These are phyloP conservation scores for Pseudanteris insignis DNA, from an alignment of 2,888 invertebrate species.

Conservation along the genomic window DNA sequence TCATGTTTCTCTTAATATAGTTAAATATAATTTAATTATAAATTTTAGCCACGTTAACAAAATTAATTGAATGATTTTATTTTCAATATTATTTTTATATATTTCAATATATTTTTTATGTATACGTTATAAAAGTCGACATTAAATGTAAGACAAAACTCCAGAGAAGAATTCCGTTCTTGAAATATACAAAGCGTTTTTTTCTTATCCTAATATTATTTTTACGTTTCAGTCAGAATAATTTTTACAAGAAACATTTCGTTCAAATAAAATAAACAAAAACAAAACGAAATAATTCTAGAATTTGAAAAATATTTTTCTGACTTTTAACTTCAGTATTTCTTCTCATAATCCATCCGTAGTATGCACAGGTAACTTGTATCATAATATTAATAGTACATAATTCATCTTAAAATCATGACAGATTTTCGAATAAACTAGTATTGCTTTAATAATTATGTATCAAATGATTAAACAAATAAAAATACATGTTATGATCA, in stretches of 20 bases:
- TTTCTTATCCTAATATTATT: slow-evolving; percentile 10
- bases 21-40: no score
- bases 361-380: background rate
- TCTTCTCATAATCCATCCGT: slow-evolving; percentile 6
- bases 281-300: slow-evolving; percentile 3
- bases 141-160: slow-evolving; percentile 11
- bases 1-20: no score
- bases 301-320: background rate
- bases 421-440: no score
- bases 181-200: slow-evolving; percentile 32
- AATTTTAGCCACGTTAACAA: no score
- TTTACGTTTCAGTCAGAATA: slow-evolving; percentile 9
- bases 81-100: no score
- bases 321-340: slow-evolving; percentile 2
- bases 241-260: slow-evolving; percentile 7
- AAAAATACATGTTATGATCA: background rate
- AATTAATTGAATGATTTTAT: no score
- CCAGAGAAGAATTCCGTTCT: slow-evolving; percentile 32
- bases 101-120: no score
- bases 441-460: background rate
- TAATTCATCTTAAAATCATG: background rate
- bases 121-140: slow-evolving; percentile 11
- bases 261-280: slow-evolving; percentile 3
- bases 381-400: background rate
- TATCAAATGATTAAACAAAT: background rate